Conservation (phyloP, 2,797 vertebrate species). For the Sebastes baramenuke region DNA sequence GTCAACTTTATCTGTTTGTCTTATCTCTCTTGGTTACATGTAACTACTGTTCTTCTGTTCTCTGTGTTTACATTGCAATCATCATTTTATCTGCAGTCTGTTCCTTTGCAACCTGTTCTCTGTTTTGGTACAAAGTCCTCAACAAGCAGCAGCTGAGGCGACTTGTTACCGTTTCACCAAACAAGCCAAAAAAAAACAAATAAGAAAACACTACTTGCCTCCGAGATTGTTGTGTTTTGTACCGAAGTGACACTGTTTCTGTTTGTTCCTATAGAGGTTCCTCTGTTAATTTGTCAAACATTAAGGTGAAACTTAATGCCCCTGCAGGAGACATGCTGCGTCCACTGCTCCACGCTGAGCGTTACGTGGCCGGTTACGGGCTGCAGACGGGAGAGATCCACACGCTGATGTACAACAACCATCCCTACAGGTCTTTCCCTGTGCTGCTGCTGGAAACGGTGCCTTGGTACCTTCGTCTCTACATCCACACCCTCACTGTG, state of each 20-base stretch:
- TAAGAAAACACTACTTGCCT: neutral
- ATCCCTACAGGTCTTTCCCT: constrained; percentile 93
- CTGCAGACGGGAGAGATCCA: constrained; percentile 94
- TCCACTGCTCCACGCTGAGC: constrained; percentile 90
- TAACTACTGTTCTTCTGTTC: neutral
- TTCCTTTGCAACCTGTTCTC: neutral
- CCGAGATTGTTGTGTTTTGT: neutral
- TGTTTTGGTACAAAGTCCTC: neutral
- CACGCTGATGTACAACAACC: constrained; percentile 93
- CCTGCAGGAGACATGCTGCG: constrained; percentile 77
- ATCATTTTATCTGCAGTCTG: neutral
- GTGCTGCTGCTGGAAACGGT: constrained; percentile 92
- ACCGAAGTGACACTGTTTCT: neutral
- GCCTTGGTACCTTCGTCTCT: constrained; percentile 97
- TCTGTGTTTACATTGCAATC: neutral
- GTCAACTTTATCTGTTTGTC: neutral
- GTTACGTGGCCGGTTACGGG: constrained; percentile 94
- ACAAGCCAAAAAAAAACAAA: neutral
- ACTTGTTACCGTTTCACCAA: neutral
- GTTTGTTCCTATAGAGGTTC: neutral
- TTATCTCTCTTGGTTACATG: neutral
- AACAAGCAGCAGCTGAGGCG: neutral
- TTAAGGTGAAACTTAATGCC: neutral
- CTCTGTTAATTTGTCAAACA: neutral
- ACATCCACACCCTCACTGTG: constrained; percentile 93